Percentiles rank a stretch among this genome's conserved stretches.
Evolutionary conservation across 2,888 invertebrate genomes (phyloP).

Genomic region (Aporophyla nigra): DNA sequence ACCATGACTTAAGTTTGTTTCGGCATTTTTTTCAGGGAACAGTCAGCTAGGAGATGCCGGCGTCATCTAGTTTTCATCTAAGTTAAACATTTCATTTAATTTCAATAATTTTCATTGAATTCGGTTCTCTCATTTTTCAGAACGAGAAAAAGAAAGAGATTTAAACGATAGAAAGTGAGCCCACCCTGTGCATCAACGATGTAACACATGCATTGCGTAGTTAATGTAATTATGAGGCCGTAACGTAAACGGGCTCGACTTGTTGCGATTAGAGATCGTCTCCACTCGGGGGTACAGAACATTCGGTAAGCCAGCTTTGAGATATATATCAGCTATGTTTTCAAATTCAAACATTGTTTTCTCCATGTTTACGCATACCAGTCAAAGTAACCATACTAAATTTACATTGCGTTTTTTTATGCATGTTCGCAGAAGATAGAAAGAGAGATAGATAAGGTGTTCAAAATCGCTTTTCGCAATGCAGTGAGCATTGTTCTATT

Average conservation of each 20-base stretch:
- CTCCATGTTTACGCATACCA: not conserved
- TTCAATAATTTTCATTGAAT: not conserved
- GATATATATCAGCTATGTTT: not conserved
- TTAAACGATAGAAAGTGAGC: not conserved
- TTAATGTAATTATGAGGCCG: conserved; percentile 91
- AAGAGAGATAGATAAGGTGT: too few relatives aligned
- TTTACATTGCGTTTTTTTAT: too few relatives aligned
- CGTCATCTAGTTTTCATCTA: too few relatives aligned
- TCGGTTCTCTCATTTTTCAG: too few relatives aligned
- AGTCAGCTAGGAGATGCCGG: too few relatives aligned
- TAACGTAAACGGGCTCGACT: conserved; percentile 89
- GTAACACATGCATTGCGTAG: conserved; percentile 88
- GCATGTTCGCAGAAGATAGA: too few relatives aligned
- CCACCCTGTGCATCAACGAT: conserved; percentile 77
- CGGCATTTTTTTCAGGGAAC: too few relatives aligned
- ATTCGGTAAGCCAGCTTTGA: conserved; percentile 48
- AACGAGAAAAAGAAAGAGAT: not conserved
- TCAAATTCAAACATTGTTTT: not conserved
- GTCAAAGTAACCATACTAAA: not conserved
- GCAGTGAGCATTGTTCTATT: too few relatives aligned
- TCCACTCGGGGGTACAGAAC: conserved; percentile 78
- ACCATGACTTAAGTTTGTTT: too few relatives aligned
- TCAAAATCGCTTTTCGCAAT: too few relatives aligned
- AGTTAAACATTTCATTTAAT: too few relatives aligned
- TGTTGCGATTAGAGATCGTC: conserved; percentile 88